phyloP scores from a whole-genome alignment of 2,888 invertebrate genomes.

The Rhyacophila evoluta region DNA sequence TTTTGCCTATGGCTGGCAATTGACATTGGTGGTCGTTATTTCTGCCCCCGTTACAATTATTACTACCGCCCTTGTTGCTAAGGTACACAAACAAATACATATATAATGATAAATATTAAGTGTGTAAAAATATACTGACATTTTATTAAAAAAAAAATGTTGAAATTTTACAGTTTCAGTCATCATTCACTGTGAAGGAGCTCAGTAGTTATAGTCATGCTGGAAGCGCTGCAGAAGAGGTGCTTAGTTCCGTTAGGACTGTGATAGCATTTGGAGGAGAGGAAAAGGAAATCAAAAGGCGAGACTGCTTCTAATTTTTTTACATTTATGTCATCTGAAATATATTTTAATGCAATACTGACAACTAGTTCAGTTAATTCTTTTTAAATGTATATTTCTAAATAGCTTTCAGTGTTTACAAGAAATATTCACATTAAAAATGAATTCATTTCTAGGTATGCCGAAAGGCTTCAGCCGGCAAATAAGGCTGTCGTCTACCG shows the following conservation, averaged over 20 bases:
- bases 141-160: too few relatives aligned
- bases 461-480: slow-evolving; percentile 71
- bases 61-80: slow-evolving; percentile 78
- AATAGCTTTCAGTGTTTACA: too few relatives aligned
- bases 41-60: slow-evolving; percentile 81
- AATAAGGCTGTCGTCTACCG: slow-evolving; percentile 74
- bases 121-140: too few relatives aligned
- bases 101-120: too few relatives aligned
- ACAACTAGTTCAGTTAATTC: too few relatives aligned
- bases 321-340: too few relatives aligned
- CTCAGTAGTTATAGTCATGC: slow-evolving; percentile 78
- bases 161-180: slow-evolving; percentile 67
- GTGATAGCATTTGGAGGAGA: slow-evolving; percentile 83
- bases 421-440: too few relatives aligned
- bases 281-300: slow-evolving; percentile 75
- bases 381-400: too few relatives aligned
- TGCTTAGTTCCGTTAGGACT: slow-evolving; percentile 77
- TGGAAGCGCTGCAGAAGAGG: slow-evolving; percentile 81
- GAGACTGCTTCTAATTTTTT: too few relatives aligned
- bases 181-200: slow-evolving; percentile 73
- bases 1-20: slow-evolving; percentile 84
- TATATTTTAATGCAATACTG: too few relatives aligned
- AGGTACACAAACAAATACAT: too few relatives aligned
- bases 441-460: slow-evolving; percentile 62
- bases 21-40: slow-evolving; percentile 81